Conservation (phyloP, 2,888 invertebrate species). For the Tetrapedia diversipes region DNA sequence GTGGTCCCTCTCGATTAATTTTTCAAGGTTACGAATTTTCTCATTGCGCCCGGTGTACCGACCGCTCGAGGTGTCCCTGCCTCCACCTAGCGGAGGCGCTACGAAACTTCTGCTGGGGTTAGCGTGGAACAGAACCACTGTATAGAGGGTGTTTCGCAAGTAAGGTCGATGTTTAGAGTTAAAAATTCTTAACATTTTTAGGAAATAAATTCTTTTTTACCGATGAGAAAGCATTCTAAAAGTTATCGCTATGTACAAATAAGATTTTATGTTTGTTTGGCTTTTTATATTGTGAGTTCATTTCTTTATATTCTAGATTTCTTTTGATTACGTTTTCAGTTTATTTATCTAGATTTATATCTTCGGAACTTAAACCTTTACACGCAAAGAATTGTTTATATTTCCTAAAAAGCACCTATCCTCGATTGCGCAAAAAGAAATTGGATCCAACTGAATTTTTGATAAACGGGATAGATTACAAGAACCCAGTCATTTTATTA, state of each 20-base stretch:
- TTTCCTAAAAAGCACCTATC: too few relatives aligned
- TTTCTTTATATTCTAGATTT: too few relatives aligned
- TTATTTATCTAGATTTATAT: too few relatives aligned
- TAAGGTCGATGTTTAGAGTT: not conserved
- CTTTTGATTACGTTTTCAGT: too few relatives aligned
- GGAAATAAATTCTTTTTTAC: too few relatives aligned
- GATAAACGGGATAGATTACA: not conserved
- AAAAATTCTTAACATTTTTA: too few relatives aligned
- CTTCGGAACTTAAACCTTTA: too few relatives aligned
- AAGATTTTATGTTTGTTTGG: too few relatives aligned
- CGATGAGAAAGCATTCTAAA: too few relatives aligned
- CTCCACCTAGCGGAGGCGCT: conserved; percentile 16
- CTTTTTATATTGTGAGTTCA: too few relatives aligned
- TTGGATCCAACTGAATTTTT: conserved; percentile 3
- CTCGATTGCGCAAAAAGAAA: not conserved
- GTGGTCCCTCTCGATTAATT: conserved; percentile 37
- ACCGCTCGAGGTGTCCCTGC: conserved; percentile 8
- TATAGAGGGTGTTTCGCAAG: conserved; percentile 49
- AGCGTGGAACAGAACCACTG: conserved; percentile 64
- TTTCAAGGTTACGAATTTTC: conserved; percentile 46
- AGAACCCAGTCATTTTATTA: conserved; percentile 19
- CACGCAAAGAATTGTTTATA: too few relatives aligned
- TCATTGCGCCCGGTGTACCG: not conserved
- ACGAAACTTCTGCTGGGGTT: conserved; percentile 15
- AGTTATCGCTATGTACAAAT: too few relatives aligned